Conservation (phyloP, 2,888 invertebrate genomes). For the Heliconius ethilla region DNA sequence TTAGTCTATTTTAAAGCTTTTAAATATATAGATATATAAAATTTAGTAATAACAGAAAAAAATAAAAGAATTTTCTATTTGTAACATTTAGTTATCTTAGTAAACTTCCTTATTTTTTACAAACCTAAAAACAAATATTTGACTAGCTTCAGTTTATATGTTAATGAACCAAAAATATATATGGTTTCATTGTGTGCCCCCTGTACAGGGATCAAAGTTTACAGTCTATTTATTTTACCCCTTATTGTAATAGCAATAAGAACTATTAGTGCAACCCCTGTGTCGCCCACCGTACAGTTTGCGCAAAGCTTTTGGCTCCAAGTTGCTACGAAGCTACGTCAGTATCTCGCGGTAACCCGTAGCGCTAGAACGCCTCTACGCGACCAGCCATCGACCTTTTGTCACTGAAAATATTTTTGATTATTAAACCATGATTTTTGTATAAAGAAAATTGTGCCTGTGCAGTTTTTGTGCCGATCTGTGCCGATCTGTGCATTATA, state of each 20-base stretch:
- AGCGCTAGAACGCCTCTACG: constrained; percentile 56
- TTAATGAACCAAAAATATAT: constrained; percentile 15
- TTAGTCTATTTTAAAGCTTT: no score
- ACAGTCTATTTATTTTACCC: not conserved
- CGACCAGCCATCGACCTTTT: constrained; percentile 45
- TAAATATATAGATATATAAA: no score
- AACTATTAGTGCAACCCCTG: not conserved
- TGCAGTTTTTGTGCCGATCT: constrained; percentile 8
- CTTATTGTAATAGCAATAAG: constrained; percentile 12
- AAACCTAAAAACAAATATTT: not conserved
- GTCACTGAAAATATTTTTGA: constrained; percentile 55
- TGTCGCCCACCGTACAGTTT: constrained; percentile 36
- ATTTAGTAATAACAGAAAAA: no score
- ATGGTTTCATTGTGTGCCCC: not conserved
- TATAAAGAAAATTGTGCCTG: constrained; percentile 17
- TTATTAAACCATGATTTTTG: constrained; percentile 56
- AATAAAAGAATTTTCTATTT: not conserved
- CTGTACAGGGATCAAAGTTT: not conserved
- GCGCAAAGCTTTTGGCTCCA: constrained; percentile 58
- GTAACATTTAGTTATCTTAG: not conserved
- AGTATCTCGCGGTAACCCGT: constrained; percentile 62
- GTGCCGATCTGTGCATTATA: not conserved
- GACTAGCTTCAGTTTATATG: not conserved
- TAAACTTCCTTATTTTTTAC: not conserved
- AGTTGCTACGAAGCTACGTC: constrained; percentile 60